Evolutionary conservation across 2,113 vertebrate genomes (phyloP), one percentile per base, ranked within the genome.

Genomic region (Macquaria australasica): DNA sequence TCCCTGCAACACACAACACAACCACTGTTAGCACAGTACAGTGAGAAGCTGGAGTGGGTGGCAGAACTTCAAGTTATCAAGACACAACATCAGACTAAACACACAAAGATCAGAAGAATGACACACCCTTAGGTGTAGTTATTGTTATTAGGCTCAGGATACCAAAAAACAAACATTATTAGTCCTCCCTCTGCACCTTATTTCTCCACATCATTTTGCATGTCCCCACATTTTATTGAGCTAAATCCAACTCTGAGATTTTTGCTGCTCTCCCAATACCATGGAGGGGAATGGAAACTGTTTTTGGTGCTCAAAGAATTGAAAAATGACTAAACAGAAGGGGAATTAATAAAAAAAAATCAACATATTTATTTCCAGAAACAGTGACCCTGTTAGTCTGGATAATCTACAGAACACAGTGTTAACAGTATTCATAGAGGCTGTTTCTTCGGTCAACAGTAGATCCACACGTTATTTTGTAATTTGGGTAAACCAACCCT

Each of bases 1-100:
- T 98, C 97, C 92, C 98, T 99, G 94, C 68, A 74, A 77, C 31
- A 87, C 72, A 92, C 31, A 87, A 68, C 68, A 70, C 56, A 72
- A 53, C 37, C 23, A 45, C 53, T 21, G 56, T 77, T 31, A 87
- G 53, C 8, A 6, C 21, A 72, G 28, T 25, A 2, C 3, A 51
- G 6, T 41, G 15, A 58, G 16, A 71, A 20, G 9, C 12, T n/a
- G 28, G 25, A 48, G 34, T 37, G 63, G 10, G 28, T 37, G 72
- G 21, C 39, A 50, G 15, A 51, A 45, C 12, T 8, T 67, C 11
- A 53, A 23, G 50, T 28, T 14, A 31, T 39, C 20, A 25, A 59
- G 53, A 41, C 16, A 51, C 6, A 45, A 64, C 25, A 16, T 50
- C 25, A 56, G 50, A 66, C 41, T 71, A 16, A 66, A 31, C 18